Evolutionary conservation across 1,140 invertebrate genomes (phyloP), one percentile per base, ranked within the genome.

Genomic region (Dysdera silvatica): DNA sequence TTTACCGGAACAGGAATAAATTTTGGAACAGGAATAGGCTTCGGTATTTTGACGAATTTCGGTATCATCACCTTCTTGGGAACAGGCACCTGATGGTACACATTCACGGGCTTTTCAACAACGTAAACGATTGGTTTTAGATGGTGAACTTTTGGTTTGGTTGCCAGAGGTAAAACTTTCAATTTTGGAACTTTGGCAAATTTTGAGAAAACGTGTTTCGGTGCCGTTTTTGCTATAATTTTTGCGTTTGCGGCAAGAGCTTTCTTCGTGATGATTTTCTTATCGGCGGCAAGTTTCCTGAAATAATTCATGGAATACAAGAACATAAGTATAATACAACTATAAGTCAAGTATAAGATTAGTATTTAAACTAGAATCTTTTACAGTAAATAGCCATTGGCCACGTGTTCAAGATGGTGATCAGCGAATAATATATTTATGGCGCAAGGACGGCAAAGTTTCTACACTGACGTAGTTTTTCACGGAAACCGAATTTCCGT

Each of bases 61-160:
- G 61, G 61, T 7, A 63, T 31, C 10, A 63, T 29, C 3, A 63
- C 61, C 28, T 63, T 63, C 14, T 63, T 63, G n/a, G 61, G 61
- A 48, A 55, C 23, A 10, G 61, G 61, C 0, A 63, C 61, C 24
- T 63, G 55, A 20, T 63, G 61, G n/a, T 48, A 63, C 4, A 63
- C 61, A n/a, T 52, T 41, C 23, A 63, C 61, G 16, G 61, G 61
- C 33, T 63, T 63, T 40, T 63, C 61, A 23, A 63, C 40, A 6
- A 63, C 18, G 10, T 63, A 53, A 20, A 63, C n/a, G 3, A 63
- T 63, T 37, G 61, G 61, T 18, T 63, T 56, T 8, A 63, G n/a
- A 4, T 26, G 12, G 20, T 63, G 32, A 14, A 56, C 53, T 51
- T 63, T 56, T 1, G 51, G 59, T 28, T 61, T 61, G 4, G n/a